Evolutionary conservation across 2,797 vertebrate genomes (phyloP).

Genomic region (Scolopax rusticola): DNA sequence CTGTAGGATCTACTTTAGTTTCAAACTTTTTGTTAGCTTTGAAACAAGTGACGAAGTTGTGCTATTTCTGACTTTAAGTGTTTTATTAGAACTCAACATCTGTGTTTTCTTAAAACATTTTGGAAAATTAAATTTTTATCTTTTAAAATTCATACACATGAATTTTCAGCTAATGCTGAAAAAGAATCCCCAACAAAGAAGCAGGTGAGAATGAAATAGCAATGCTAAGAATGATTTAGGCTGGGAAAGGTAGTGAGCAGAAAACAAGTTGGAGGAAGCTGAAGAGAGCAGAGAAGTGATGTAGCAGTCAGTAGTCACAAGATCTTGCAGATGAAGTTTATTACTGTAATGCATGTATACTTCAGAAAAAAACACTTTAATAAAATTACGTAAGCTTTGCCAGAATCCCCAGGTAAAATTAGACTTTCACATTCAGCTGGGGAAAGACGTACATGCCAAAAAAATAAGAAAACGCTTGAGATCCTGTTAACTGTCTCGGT

Average conservation of each 20-base stretch:
- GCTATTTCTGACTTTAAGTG: background rate
- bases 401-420: background rate
- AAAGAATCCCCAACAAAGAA: background rate
- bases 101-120: background rate
- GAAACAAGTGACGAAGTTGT: background rate
- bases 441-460: fast-evolving
- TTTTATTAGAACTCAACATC: background rate
- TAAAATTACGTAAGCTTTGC: background rate
- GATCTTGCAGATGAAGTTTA: background rate
- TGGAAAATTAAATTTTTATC: background rate
- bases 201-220: background rate
- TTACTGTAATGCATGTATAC: background rate
- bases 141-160: background rate
- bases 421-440: background rate
- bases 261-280: background rate
- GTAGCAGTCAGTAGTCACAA: background rate
- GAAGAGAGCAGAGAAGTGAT: background rate
- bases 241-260: background rate
- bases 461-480: background rate
- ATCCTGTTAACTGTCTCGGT: background rate
- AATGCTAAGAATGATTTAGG: background rate
- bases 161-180: background rate
- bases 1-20: background rate
- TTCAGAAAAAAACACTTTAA: background rate
- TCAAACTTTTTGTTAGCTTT: background rate